Evolutionary conservation across 2,113 vertebrate species (phyloP), one percentile per base, ranked within the genome.

Genomic region (Ginglymostoma cirratum): DNA sequence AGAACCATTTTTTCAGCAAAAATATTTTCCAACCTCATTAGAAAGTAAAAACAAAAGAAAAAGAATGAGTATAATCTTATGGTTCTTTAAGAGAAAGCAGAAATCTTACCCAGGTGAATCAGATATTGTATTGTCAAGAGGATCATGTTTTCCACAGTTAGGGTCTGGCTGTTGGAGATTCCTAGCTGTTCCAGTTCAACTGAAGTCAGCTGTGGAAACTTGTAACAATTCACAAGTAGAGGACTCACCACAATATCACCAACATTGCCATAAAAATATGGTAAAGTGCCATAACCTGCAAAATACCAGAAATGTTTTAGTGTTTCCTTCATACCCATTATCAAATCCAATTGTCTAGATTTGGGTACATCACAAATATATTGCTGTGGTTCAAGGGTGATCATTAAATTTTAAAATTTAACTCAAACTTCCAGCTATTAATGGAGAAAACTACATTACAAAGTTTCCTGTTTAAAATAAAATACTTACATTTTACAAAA

Each of bases 241-340:
- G 99, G 99, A 97, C 99, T 99, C 97, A 99, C 98, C 96, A 99
- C 98, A 96, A 99, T 98, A 96, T 99, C 99, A 52, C 99, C 98
- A 15, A 99, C 98, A 96, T 99, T 99, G 96, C 99, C 99, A 97
- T 99, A 99, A 98, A 99, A 99, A 97, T 99, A 99, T 69, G 99
- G 99, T 98, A 99, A 98, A 98, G 98, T 98, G 97, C 99, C 99
- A 97, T 99, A 99, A 96, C 99, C 99, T 99, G 97, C 10, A 96
- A 97, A 96, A 96, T 96, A 94, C 96, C 27, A 86, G 96, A 48
- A 93, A 86, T 23, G n/a, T 38, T 38, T 72, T 10, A 95, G 7
- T 95, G 3, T 95, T 72, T 72, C 93, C 66, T 66, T 93, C 42
- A 66, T 38, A 38, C 21, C 65, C 61, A 93, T 66, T 61, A 38